Evolutionary conservation across 2,113 vertebrate genomes (phyloP), one percentile per base, ranked within the genome.

Genomic region (Mirounga angustirostris): DNA sequence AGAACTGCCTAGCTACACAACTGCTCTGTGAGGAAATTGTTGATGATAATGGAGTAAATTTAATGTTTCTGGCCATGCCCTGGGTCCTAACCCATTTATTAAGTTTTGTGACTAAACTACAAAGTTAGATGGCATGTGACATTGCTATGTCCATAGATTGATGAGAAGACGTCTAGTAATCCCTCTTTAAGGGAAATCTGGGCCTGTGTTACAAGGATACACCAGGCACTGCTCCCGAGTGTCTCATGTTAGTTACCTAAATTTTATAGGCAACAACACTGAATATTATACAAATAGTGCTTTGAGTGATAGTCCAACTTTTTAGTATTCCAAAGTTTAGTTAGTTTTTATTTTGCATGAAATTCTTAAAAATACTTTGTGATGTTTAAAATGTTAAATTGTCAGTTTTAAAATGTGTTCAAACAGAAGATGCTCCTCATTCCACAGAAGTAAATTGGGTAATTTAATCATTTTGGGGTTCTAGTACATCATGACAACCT

Each of bases 331-430:
- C 21, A 74, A 54, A 81, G 7, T 92, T 83, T 81, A 88, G 52
- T 83, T 87, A 81, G 52, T 40, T 67, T 92, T 85, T 89, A 67
- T 81, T 85, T 89, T 95, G 13, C 26, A 18, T 82, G n/a, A 36
- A 69, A 89, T 97, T 84, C 78, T 85, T 89, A 74, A 74, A 82
- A 80, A 67, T 87, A 59, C 33, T 96, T 94, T 43, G 3, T 79
- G n/a, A 36, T 52, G 4, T 56, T 89, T 52, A 79, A 84, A 96
- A 43, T 82, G 89, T 92, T 90, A 69, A 78, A 56, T 92, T 92
- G 43, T 81, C 67, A 76, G 10, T 82, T 94, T 95, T 76, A 52
- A 76, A 76, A 59, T 82, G 8, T 82, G 21, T 59, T 76, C 40
- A 95, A 26, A 59, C 26, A 56, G 28, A 58, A 80, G 54, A 59